phyloP scores from a whole-genome alignment of 1,140 invertebrate species.

The Venturia canescens region DNA sequence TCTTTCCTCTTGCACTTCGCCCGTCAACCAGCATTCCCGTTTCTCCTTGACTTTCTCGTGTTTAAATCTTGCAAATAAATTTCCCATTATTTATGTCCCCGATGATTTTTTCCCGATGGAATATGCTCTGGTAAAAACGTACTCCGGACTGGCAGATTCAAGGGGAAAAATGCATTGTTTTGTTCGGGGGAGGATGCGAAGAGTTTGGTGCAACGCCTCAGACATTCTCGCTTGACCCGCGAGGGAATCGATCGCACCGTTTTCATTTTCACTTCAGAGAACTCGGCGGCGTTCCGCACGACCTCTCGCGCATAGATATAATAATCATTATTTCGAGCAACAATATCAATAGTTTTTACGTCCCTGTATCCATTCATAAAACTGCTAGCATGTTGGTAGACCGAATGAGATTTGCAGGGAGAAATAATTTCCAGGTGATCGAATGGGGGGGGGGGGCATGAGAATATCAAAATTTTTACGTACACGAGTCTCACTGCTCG shows the following conservation, averaged over 20 bases:
- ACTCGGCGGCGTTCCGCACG: slow-evolving; percentile 30
- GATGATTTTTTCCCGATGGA: not conserved
- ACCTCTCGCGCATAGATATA: slow-evolving; percentile 31
- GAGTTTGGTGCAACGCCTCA: slow-evolving; percentile 40
- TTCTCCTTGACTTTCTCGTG: slow-evolving; percentile 24
- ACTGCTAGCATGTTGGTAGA: not conserved
- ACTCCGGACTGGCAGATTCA: no score
- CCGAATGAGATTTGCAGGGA: not conserved
- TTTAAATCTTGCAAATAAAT: slow-evolving; percentile 16
- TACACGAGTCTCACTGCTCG: not conserved
- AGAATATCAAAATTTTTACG: not conserved
- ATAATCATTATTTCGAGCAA: slow-evolving; percentile 5
- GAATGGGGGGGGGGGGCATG: no score
- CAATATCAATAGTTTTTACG: slow-evolving; percentile 27
- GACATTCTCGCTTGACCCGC: slow-evolving; percentile 46
- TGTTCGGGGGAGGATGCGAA: slow-evolving; percentile 6
- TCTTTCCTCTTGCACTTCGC: slow-evolving; percentile 29
- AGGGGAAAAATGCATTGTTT: not conserved
- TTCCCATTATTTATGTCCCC: not conserved
- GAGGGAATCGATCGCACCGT: slow-evolving; percentile 41
- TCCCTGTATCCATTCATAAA: not conserved
- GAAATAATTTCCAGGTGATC: no score
- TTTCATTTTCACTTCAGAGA: slow-evolving; percentile 46
- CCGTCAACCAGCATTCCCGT: not conserved
- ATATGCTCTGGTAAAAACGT: not conserved